Percentiles rank a stretch among this genome's conserved stretches.
phyloP scores from a whole-genome alignment of 2,797 vertebrate species.

The Aselliscus stoliczkanus region DNA sequence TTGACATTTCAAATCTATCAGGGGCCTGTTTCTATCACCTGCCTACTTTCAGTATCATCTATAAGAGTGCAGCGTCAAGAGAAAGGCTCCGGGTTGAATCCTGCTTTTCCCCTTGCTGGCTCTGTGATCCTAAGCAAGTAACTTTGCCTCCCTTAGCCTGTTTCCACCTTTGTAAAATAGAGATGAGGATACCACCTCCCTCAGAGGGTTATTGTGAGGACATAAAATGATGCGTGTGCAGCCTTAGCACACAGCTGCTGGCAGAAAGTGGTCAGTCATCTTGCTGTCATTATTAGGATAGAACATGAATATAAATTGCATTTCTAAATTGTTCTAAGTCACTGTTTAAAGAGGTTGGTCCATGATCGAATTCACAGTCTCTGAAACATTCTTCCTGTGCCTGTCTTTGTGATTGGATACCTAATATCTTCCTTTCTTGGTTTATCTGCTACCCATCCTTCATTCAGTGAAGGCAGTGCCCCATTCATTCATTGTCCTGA shows the following conservation, averaged over 20 bases:
- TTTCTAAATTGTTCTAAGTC: background rate
- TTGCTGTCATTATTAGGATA: background rate
- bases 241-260: background rate
- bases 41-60: background rate
- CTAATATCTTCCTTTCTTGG: background rate
- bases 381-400: background rate
- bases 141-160: background rate
- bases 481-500: background rate
- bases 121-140: background rate
- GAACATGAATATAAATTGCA: background rate
- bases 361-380: background rate
- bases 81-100: background rate
- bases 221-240: background rate
- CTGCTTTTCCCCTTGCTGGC: background rate
- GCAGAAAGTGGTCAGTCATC: background rate
- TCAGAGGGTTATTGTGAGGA: background rate
- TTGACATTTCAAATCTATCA: background rate
- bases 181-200: background rate
- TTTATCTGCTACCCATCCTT: background rate
- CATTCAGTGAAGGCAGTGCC: background rate
- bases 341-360: background rate
- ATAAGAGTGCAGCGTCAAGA: background rate
- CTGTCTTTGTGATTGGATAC: background rate
- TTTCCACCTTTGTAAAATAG: background rate
- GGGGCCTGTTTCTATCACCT: background rate